phyloP scores from a whole-genome alignment of 2,113 vertebrate genomes.

The Ictidomys tridecemlineatus region DNA sequence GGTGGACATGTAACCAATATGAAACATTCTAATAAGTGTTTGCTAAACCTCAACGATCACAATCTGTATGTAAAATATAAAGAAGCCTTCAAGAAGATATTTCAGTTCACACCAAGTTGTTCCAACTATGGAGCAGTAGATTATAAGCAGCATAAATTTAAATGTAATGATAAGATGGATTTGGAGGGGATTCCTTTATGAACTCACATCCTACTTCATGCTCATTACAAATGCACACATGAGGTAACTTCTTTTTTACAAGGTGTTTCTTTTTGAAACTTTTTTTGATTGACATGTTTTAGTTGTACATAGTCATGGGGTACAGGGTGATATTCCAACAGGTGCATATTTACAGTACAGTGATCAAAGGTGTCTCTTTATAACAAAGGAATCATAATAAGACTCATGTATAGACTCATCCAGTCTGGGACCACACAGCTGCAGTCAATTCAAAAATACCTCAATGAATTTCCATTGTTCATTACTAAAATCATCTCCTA shows the following conservation, averaged over 20 bases:
- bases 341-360: rapidly evolving
- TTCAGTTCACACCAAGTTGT: not conserved
- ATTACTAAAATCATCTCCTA: not conserved
- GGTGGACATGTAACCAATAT: not conserved
- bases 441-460: not conserved
- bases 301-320: too few relatives aligned
- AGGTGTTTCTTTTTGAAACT: not conserved
- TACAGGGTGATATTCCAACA: not conserved
- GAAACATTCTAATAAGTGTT: not conserved
- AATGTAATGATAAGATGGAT: not conserved
- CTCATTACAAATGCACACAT: not conserved
- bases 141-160: not conserved
- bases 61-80: constrained; percentile 26
- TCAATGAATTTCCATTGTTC: not conserved
- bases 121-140: not conserved
- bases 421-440: not conserved
- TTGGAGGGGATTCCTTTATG: not conserved
- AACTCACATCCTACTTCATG: not conserved
- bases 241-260: not conserved
- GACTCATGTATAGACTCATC: not conserved
- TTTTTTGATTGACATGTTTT: not conserved
- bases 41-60: not conserved
- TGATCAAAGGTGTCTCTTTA: not conserved
- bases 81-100: not conserved
- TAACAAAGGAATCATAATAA: not conserved